Evolutionary conservation across 1,140 invertebrate genomes (phyloP).

Genomic region (Spodoptera frugiperda): DNA sequence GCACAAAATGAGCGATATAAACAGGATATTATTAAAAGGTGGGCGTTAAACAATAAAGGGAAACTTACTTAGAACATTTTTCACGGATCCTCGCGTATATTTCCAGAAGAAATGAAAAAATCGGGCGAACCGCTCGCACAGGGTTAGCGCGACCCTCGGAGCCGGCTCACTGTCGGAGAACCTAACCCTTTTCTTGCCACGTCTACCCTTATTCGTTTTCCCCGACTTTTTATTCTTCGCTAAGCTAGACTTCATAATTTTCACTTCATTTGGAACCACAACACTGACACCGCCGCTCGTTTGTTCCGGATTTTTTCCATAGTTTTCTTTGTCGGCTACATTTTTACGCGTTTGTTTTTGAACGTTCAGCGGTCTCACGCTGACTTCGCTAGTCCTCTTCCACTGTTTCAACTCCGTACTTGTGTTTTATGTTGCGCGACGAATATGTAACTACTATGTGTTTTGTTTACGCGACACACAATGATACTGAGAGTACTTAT

Average conservation of each 20-base stretch:
- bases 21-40: conserved; percentile 38
- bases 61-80: conserved; percentile 71
- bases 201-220: conserved; percentile 59
- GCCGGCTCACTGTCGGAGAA: conserved; percentile 64
- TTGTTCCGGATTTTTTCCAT: conserved; percentile 44
- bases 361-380: conserved; percentile 55
- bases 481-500: conserved; percentile 60
- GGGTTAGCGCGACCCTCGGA: conserved; percentile 57
- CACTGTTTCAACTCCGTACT: conserved; percentile 60
- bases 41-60: conserved; percentile 44
- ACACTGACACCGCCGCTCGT: conserved; percentile 38
- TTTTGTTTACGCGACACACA: conserved; percentile 61
- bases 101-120: conserved; percentile 72
- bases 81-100: conserved; percentile 61
- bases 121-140: conserved; percentile 66
- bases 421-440: conserved; percentile 36
- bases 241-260: conserved; percentile 68
- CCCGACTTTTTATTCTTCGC: conserved; percentile 63
- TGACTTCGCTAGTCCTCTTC: conserved; percentile 45
- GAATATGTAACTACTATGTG: conserved; percentile 32
- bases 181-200: conserved; percentile 73
- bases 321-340: conserved; percentile 58
- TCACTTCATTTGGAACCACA: conserved; percentile 64
- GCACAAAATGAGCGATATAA: conserved; percentile 27
- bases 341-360: conserved; percentile 61